These are phyloP conservation scores for Podocnemis expansa DNA, from an alignment of 2,113 vertebrate species.

Conservation along the genomic window DNA sequence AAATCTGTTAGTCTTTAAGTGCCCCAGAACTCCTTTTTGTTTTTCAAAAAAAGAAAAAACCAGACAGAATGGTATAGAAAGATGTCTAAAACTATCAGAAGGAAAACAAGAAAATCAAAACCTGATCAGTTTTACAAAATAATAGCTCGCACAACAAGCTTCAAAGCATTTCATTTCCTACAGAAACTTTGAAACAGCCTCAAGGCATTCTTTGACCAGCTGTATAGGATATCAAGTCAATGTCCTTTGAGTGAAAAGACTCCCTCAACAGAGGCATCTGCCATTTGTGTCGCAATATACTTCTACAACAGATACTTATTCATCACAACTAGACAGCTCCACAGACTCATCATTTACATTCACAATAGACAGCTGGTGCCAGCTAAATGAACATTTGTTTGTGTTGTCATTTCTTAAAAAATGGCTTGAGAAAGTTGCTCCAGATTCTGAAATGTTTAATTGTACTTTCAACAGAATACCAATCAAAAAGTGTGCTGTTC, in stretches of 20 bases:
- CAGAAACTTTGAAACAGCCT: slow-evolving; percentile 68
- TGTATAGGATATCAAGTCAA: slow-evolving; percentile 62
- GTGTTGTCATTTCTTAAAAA: slow-evolving; percentile 56
- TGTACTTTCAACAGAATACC: slow-evolving; percentile 57
- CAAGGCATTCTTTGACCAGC: slow-evolving; percentile 74
- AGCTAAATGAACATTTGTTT: slow-evolving; percentile 69
- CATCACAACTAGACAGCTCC: slow-evolving; percentile 27
- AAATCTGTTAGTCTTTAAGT: too few species aligned
- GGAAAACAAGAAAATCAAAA: slow-evolving; percentile 39
- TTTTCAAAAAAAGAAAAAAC: too few species aligned
- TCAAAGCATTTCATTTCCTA: slow-evolving; percentile 59
- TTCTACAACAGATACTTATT: slow-evolving; percentile 41
- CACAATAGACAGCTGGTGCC: slow-evolving; percentile 74
- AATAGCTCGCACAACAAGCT: slow-evolving; percentile 52
- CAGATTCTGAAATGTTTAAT: slow-evolving; percentile 61
- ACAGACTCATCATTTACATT: slow-evolving; percentile 68
- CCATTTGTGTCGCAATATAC: slow-evolving; percentile 48
- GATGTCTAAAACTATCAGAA: slow-evolving; percentile 32
- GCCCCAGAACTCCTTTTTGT: too few species aligned
- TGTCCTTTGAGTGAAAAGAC: slow-evolving; percentile 61
- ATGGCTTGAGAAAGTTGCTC: slow-evolving; percentile 57
- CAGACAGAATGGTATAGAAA: not conserved
- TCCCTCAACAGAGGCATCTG: slow-evolving; percentile 71
- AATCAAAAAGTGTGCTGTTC: slow-evolving; percentile 60
- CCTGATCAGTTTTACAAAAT: slow-evolving; percentile 46